phyloP scores from a whole-genome alignment of 2,888 invertebrate species.

The Yponomeuta plumbellus region DNA sequence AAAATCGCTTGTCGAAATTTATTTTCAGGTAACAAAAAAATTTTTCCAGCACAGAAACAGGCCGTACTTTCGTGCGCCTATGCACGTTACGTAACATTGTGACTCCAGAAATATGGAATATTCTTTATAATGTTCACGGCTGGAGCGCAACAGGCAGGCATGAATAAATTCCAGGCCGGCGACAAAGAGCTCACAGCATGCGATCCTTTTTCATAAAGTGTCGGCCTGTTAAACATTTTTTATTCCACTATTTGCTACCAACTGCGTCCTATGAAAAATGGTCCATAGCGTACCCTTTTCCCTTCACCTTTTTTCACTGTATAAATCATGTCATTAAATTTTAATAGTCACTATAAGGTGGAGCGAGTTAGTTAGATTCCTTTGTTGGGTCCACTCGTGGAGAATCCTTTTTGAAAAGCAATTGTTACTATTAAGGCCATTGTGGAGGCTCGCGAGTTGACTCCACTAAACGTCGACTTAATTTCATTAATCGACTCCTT shows the following conservation, averaged over 20 bases:
- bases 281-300: slow-evolving; percentile 75
- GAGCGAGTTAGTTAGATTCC: slow-evolving; percentile 67
- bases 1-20: neutral
- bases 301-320: slow-evolving; percentile 53
- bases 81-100: slow-evolving; percentile 57
- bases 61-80: slow-evolving; percentile 39
- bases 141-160: slow-evolving; percentile 69
- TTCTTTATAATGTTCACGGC: slow-evolving; percentile 69
- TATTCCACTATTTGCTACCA: slow-evolving; percentile 76
- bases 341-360: slow-evolving; percentile 71
- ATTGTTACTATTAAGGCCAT: slow-evolving; percentile 72
- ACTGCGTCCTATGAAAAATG: slow-evolving; percentile 77
- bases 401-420: slow-evolving; percentile 62
- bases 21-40: neutral
- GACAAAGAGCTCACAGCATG: slow-evolving; percentile 67
- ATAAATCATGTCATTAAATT: slow-evolving; percentile 77
- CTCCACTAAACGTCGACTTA: slow-evolving; percentile 73
- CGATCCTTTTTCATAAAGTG: slow-evolving; percentile 73
- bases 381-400: slow-evolving; percentile 61
- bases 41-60: neutral
- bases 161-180: slow-evolving; percentile 69
- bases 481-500: slow-evolving; percentile 75
- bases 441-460: slow-evolving; percentile 63
- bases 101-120: slow-evolving; percentile 72
- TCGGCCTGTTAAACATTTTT: slow-evolving; percentile 74